phyloP scores from a whole-genome alignment of 2,113 vertebrate genomes.

The Dasyurus viverrinus region DNA sequence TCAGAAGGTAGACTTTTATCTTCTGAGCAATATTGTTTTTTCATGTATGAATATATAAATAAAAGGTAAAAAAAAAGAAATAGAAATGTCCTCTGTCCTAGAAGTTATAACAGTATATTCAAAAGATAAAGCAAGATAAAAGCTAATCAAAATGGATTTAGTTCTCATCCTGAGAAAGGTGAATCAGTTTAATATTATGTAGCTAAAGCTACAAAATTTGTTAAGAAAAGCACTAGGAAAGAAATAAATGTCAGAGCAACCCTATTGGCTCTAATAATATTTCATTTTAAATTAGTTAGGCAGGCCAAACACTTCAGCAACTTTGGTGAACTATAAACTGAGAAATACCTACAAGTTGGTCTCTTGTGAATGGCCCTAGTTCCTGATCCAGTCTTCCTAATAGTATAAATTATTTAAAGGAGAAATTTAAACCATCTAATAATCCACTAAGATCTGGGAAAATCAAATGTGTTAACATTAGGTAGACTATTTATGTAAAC shows the following conservation, averaged over 20 bases:
- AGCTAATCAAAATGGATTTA: slow-evolving; percentile 68
- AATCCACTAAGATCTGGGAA: slow-evolving; percentile 43
- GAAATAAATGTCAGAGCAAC: slow-evolving; percentile 68
- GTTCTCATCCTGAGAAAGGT: slow-evolving; percentile 68
- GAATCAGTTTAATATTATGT: slow-evolving; percentile 75
- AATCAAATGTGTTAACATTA: slow-evolving; percentile 48
- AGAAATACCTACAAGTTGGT: slow-evolving; percentile 38
- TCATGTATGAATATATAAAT: not conserved
- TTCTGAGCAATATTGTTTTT: not conserved
- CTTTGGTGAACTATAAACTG: slow-evolving; percentile 28
- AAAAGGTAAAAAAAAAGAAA: not conserved
- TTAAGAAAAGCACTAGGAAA: slow-evolving; percentile 66
- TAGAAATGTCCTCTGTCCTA: not conserved
- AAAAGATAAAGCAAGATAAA: slow-evolving; percentile 66
- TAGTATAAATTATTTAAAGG: slow-evolving; percentile 42
- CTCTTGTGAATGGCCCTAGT: slow-evolving; percentile 2
- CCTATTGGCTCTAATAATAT: slow-evolving; percentile 62
- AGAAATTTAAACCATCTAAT: slow-evolving; percentile 30
- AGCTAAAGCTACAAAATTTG: slow-evolving; percentile 63
- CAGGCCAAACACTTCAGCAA: slow-evolving; percentile 58
- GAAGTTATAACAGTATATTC: slow-evolving; percentile 65
- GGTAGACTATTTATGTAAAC: slow-evolving; percentile 30
- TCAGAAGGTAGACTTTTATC: not conserved
- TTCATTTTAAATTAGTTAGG: slow-evolving; percentile 62
- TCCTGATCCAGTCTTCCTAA: slow-evolving; percentile 6